Percentiles rank a stretch among this genome's conserved stretches.
Conservation (phyloP, 53 echinoderm and acorn worm species). For the Holothuria scabra region DNA sequence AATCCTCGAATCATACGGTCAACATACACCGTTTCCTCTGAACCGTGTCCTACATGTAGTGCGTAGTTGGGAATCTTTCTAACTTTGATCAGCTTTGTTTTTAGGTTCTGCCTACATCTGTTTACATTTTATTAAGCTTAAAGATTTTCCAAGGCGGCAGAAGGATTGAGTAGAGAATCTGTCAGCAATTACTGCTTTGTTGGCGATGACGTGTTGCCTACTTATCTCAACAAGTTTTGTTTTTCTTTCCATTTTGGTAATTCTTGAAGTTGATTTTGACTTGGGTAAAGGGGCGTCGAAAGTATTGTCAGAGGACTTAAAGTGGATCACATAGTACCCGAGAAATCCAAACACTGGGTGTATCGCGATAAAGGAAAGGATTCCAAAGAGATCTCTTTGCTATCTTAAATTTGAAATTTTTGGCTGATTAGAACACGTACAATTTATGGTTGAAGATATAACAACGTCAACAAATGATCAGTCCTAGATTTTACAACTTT, state of each 20-base stretch:
- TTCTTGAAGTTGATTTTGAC: not conserved
- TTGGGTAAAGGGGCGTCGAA: slow-evolving; percentile 2
- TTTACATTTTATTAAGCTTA: too few species aligned
- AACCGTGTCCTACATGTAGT: too few species aligned
- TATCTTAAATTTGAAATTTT: not conserved
- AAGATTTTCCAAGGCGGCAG: slow-evolving; percentile 21
- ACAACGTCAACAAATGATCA: slow-evolving; percentile 7
- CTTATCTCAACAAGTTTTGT: slow-evolving; percentile 29
- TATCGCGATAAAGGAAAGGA: not conserved
- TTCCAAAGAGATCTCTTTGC: not conserved
- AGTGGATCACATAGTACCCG: not conserved
- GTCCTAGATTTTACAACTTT: not conserved
- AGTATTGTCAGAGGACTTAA: not conserved
- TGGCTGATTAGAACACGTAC: too few species aligned
- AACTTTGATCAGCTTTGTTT: too few species aligned
- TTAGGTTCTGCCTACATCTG: too few species aligned
- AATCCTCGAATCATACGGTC: too few species aligned
- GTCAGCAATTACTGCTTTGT: slow-evolving; percentile 10
- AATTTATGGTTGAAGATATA: not conserved
- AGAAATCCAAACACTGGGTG: slow-evolving; percentile 4
- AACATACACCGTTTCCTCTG: too few species aligned
- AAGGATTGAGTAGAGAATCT: slow-evolving; percentile 3
- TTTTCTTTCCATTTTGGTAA: slow-evolving; percentile 41
- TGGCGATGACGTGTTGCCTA: not conserved
- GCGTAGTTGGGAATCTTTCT: too few species aligned